Evolutionary conservation across 2,888 invertebrate genomes (phyloP).

Genomic region (Pseudoips prasinana): DNA sequence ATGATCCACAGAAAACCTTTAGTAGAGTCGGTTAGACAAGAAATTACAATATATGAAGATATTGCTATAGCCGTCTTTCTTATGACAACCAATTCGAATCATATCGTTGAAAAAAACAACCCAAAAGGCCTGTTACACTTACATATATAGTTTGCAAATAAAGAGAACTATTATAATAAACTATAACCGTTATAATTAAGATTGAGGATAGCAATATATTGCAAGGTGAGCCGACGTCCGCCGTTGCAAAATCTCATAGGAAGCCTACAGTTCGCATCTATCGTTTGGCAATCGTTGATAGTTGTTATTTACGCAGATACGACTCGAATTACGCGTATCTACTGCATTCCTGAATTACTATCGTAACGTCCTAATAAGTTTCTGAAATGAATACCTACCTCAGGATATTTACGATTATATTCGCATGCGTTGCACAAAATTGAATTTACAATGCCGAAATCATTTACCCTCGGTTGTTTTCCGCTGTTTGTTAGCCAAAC

Average conservation of each 20-base stretch:
- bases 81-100: too few species aligned
- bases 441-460: conserved; percentile 14
- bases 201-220: conserved; percentile 43
- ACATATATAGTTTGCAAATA: too few species aligned
- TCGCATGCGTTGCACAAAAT: conserved; percentile 24
- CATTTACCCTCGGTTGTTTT: conserved; percentile 18
- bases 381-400: conserved; percentile 10
- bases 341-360: conserved; percentile 22
- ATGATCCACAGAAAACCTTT: too few species aligned
- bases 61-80: too few species aligned
- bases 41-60: too few species aligned
- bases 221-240: conserved; percentile 41
- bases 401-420: conserved; percentile 20
- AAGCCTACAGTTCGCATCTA: conserved; percentile 29
- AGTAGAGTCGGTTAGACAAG: too few species aligned
- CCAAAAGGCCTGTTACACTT: too few species aligned
- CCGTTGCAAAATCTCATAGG: conserved; percentile 44
- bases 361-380: conserved; percentile 22
- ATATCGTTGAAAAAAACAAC: too few species aligned
- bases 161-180: too few species aligned
- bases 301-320: conserved; percentile 44
- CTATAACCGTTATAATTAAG: too few species aligned
- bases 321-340: conserved; percentile 36
- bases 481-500: too few species aligned
- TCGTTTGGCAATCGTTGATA: conserved; percentile 43